phyloP scores from a whole-genome alignment of 2,888 invertebrate species.

The Ditula angustiorana region DNA sequence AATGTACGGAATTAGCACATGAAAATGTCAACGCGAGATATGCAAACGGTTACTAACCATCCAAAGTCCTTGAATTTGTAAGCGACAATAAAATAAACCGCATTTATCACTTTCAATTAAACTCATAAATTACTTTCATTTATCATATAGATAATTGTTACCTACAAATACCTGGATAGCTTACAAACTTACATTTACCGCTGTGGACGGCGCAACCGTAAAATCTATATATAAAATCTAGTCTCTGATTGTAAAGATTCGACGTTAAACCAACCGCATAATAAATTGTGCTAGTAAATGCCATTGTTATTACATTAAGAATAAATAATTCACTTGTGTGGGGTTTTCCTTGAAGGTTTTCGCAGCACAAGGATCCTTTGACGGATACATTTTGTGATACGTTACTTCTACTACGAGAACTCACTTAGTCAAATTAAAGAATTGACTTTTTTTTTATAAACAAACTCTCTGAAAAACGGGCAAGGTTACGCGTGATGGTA shows the following conservation, averaged over 20 bases:
- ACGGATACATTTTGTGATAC: slow-evolving; percentile 17
- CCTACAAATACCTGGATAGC: slow-evolving; percentile 5
- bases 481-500: too few relatives aligned
- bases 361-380: slow-evolving; percentile 21
- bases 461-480: too few relatives aligned
- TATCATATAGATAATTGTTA: slow-evolving; percentile 16
- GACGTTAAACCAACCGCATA: background rate
- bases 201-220: background rate
- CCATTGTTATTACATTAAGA: slow-evolving; percentile 16
- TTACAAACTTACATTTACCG: slow-evolving; percentile 4
- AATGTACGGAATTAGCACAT: too few relatives aligned
- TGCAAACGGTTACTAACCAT: background rate
- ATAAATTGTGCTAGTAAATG: background rate
- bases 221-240: background rate
- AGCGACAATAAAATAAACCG: background rate
- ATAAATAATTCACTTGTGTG: slow-evolving; percentile 33
- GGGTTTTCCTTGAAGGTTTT: slow-evolving; percentile 35
- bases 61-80: background rate
- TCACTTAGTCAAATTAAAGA: background rate
- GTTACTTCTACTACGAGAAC: slow-evolving; percentile 11
- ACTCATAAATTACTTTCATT: slow-evolving; percentile 25
- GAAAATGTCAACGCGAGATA: background rate
- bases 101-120: slow-evolving; percentile 6
- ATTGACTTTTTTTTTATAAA: background rate
- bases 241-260: background rate